Conservation (phyloP, 2,113 vertebrate species). For the Elephantulus edwardii region DNA sequence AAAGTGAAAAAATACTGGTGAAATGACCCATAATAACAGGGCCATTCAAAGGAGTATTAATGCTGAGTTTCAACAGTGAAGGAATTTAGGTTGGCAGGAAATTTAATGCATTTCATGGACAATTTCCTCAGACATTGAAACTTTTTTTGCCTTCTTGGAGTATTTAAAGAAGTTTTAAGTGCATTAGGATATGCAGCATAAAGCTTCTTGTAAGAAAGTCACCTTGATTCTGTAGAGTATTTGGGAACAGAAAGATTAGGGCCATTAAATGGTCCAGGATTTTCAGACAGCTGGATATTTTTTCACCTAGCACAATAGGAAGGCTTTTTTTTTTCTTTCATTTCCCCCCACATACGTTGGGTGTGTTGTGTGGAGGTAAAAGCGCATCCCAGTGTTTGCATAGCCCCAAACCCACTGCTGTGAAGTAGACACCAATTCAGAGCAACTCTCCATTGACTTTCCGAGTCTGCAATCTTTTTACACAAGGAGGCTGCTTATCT, state of each 20-base stretch:
- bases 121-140: neutral
- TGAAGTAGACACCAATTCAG: too few species aligned
- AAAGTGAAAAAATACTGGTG: neutral
- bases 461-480: too few species aligned
- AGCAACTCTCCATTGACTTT: too few species aligned
- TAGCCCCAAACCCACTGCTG: too few species aligned
- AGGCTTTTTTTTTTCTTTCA: too few species aligned
- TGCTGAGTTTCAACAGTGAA: neutral
- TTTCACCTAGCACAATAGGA: too few species aligned
- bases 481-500: too few species aligned
- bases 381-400: neutral
- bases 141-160: neutral
- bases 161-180: slow-evolving; percentile 25
- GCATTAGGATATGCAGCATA: neutral
- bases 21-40: neutral
- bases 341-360: too few species aligned
- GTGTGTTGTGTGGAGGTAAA: too few species aligned
- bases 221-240: neutral
- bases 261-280: neutral
- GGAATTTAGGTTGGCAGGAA: neutral
- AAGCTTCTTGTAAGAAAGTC: neutral
- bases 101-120: neutral
- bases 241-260: neutral
- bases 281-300: neutral
- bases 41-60: neutral